Conservation (phyloP, 1,140 invertebrate genomes). For the Aphis craccivora region DNA sequence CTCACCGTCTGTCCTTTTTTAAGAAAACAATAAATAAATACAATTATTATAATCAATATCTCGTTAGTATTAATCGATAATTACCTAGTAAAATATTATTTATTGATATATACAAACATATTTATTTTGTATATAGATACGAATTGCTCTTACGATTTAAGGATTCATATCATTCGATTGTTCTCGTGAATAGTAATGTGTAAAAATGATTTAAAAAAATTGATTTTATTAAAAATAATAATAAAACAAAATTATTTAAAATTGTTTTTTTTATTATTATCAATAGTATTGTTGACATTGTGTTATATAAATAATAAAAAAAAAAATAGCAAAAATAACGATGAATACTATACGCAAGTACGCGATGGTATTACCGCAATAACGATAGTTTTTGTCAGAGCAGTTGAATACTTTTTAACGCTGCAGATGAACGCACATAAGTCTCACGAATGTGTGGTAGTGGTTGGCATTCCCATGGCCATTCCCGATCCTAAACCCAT, state of each 20-base stretch:
- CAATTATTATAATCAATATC: slow-evolving; percentile 57
- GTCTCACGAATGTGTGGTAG: neutral
- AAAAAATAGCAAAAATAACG: neutral
- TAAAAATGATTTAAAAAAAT: slow-evolving; percentile 54
- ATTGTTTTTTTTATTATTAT: slow-evolving; percentile 56
- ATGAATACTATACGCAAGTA: neutral
- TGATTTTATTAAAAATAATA: slow-evolving; percentile 56
- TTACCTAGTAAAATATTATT: slow-evolving; percentile 56
- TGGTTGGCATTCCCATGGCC: neutral
- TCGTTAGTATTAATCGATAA: slow-evolving; percentile 58
- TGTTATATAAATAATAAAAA: no score
- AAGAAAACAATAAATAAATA: slow-evolving; percentile 47
- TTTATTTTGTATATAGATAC: slow-evolving; percentile 58
- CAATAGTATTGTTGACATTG: slow-evolving; percentile 63
- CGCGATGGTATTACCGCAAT: neutral
- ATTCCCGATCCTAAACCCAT: slow-evolving; percentile 9
- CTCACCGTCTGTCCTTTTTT: slow-evolving; percentile 55
- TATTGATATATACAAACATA: slow-evolving; percentile 57
- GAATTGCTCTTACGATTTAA: slow-evolving; percentile 58
- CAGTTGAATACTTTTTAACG: neutral
- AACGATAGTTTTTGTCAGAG: neutral
- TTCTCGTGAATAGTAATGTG: slow-evolving; percentile 57
- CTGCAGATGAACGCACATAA: no score
- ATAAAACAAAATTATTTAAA: slow-evolving; percentile 51
- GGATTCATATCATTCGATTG: slow-evolving; percentile 58